Evolutionary conservation across 30 jellyfish, hydroid and myxozoan species (phyloP).

Genomic region (Pseudorhiza aurosa): DNA sequence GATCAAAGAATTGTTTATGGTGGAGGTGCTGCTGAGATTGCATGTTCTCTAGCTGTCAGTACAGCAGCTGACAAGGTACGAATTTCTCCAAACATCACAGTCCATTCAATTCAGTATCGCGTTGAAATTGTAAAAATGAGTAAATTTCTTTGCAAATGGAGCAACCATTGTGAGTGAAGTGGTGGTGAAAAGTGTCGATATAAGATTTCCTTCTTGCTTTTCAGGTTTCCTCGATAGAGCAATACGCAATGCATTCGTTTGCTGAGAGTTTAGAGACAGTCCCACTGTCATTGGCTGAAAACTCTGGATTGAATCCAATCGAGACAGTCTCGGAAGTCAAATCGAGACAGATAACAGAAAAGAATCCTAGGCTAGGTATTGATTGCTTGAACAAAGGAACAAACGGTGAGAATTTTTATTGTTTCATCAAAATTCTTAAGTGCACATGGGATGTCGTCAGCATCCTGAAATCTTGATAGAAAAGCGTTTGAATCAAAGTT

Average conservation of each 20-base stretch:
- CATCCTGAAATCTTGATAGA: too few species aligned
- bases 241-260: conserved; percentile 99
- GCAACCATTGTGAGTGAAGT: too few species aligned
- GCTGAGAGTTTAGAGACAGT: conserved; percentile 97
- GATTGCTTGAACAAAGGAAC: conserved; percentile 94
- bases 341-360: conserved; percentile 83
- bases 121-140: too few species aligned
- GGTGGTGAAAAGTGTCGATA: neutral
- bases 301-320: conserved; percentile 97
- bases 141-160: too few species aligned
- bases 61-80: conserved; percentile 95
- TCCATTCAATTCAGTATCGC: too few species aligned
- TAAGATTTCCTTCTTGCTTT: neutral
- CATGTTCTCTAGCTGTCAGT: conserved; percentile 97
- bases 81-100: too few species aligned
- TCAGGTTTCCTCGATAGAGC: conserved; percentile 98
- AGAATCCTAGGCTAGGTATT: conserved; percentile 95
- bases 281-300: conserved; percentile 98
- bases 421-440: too few species aligned
- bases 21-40: conserved; percentile 99
- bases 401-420: conserved; percentile 81
- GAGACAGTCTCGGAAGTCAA: conserved; percentile 88
- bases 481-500: too few species aligned
- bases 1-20: conserved; percentile 99
- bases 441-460: too few species aligned